Conservation (phyloP, 2,888 invertebrate genomes). For the Chorisops tibialis region DNA sequence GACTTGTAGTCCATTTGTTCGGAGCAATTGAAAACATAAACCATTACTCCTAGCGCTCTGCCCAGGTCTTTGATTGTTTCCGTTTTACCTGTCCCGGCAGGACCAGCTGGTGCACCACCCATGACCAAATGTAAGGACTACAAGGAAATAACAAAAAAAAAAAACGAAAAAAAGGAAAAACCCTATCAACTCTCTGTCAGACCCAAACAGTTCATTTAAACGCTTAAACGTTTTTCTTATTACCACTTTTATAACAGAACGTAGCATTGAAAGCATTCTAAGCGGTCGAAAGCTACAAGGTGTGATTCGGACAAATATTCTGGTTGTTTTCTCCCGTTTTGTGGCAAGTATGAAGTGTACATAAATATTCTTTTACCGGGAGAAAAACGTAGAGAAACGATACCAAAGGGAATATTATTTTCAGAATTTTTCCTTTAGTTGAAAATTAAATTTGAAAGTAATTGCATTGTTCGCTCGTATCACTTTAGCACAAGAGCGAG, state of each 20-base stretch:
- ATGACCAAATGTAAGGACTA: slow-evolving; percentile 84
- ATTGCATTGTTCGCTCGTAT: slow-evolving; percentile 15
- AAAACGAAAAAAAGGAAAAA: not conserved
- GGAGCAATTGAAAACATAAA: slow-evolving; percentile 95
- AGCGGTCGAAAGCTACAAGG: too few species aligned
- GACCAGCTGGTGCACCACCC: slow-evolving; percentile 96
- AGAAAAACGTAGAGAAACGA: too few species aligned
- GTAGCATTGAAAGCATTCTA: too few species aligned
- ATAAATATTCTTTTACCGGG: too few species aligned
- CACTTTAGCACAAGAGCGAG: not conserved
- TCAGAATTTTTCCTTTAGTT: not conserved
- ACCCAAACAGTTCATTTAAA: too few species aligned
- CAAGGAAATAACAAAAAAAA: slow-evolving; percentile 1
- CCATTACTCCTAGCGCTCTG: slow-evolving; percentile 94
- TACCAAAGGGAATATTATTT: too few species aligned
- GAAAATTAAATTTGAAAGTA: slow-evolving; percentile 22
- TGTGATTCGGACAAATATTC: too few species aligned
- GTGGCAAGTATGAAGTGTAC: too few species aligned
- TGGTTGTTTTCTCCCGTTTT: too few species aligned
- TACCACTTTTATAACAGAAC: too few species aligned
- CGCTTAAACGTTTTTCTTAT: too few species aligned
- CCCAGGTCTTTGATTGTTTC: slow-evolving; percentile 97
- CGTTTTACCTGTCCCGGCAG: slow-evolving; percentile 94
- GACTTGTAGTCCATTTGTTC: slow-evolving; percentile 98
- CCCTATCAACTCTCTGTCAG: not conserved